phyloP scores from a whole-genome alignment of 1,140 invertebrate species.

The Conus betulinus region DNA sequence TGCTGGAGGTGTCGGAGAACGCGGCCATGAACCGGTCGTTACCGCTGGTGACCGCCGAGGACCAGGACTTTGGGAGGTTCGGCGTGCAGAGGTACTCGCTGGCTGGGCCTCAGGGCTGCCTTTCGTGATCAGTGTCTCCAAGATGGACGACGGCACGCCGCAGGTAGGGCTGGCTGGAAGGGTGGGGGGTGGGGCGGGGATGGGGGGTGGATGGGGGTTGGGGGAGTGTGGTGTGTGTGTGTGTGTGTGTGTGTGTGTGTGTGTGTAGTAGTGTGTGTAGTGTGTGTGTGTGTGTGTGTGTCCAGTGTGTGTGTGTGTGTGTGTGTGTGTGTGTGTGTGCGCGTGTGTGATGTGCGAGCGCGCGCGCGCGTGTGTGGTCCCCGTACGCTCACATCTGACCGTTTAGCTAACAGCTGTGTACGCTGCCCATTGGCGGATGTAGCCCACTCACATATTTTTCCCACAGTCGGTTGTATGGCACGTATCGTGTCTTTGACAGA shows the following conservation, averaged over 20 bases:
- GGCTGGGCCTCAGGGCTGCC: constrained; percentile 3
- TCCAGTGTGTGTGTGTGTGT: constrained; percentile 25
- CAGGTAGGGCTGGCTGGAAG: constrained; percentile 81
- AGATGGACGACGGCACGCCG: constrained; percentile 83
- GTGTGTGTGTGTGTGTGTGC: background rate
- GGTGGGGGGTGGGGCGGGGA: background rate
- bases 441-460: too few relatives aligned
- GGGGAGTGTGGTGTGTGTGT: background rate
- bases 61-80: constrained; percentile 87
- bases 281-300: background rate
- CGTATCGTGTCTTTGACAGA: too few relatives aligned
- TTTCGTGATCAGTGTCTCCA: constrained; percentile 20
- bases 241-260: too few relatives aligned
- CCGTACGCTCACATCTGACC: too few relatives aligned
- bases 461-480: too few relatives aligned
- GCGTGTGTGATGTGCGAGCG: background rate
- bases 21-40: constrained; percentile 81
- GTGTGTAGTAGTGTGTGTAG: background rate
- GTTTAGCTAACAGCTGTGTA: too few relatives aligned
- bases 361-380: too few relatives aligned
- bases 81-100: constrained; percentile 75
- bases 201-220: background rate
- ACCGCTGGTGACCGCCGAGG: constrained; percentile 82
- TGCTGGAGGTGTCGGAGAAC: constrained; percentile 60
- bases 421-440: too few relatives aligned